Evolutionary conservation across 1,140 invertebrate species (phyloP).

Genomic region (Subanguina moxae): DNA sequence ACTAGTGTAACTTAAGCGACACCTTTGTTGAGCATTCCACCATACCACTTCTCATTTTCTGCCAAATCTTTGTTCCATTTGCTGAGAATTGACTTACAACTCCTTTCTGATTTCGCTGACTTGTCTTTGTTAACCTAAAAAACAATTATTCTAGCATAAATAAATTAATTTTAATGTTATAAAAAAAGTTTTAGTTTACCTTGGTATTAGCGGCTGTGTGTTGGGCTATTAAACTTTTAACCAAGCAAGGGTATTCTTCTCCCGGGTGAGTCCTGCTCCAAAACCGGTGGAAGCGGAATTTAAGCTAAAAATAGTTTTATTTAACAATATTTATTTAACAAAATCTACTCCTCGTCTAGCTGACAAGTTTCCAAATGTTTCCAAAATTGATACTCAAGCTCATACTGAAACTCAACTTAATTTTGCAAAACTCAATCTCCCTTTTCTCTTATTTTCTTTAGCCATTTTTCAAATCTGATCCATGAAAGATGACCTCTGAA

Average conservation of each 20-base stretch:
- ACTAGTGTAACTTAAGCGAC: background rate
- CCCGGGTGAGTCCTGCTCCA: constrained; percentile 20
- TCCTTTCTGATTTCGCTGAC: background rate
- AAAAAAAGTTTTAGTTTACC: background rate
- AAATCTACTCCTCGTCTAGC: too few relatives aligned
- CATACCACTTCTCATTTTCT: constrained; percentile 10
- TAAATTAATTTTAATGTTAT: background rate
- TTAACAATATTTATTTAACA: constrained; percentile 1
- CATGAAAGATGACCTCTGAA: too few relatives aligned
- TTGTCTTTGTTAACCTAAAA: background rate
- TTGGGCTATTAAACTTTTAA: constrained; percentile 7
- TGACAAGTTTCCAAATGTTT: too few relatives aligned
- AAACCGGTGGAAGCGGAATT: constrained; percentile 28
- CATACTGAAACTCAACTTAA: too few relatives aligned
- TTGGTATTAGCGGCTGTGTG: background rate
- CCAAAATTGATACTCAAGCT: too few relatives aligned
- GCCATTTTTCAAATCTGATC: too few relatives aligned
- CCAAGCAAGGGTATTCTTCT: constrained; percentile 10
- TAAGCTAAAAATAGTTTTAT: constrained; percentile 32
- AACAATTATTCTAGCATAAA: constrained; percentile 2
- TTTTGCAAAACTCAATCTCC: too few relatives aligned
- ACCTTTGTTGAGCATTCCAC: background rate
- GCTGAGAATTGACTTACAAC: constrained; percentile 17
- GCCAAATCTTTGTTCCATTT: constrained; percentile 20
- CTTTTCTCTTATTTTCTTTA: too few relatives aligned